Conservation (phyloP, 2,888 invertebrate species). For the Chloroclystis v-ata region DNA sequence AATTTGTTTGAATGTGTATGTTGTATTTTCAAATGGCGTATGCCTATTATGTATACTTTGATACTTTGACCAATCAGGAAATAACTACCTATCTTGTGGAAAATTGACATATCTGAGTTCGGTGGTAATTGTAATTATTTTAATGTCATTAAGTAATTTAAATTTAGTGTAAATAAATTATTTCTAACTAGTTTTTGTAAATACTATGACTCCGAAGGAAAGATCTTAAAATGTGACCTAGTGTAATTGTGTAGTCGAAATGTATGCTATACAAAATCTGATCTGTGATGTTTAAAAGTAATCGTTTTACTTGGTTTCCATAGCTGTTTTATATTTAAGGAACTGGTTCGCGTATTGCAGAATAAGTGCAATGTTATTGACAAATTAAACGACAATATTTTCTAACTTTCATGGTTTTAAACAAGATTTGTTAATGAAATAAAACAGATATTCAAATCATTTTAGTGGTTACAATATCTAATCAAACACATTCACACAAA, state of each 20-base stretch:
- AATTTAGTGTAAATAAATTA: constrained; percentile 32
- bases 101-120: no score
- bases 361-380: not conserved
- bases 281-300: constrained; percentile 30
- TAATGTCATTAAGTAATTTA: constrained; percentile 37
- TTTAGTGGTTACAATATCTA: no score
- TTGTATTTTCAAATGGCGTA: no score
- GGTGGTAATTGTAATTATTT: no score
- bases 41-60: no score
- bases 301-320: constrained; percentile 19
- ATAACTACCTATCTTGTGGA: no score
- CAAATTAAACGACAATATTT: not conserved
- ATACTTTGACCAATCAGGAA: no score
- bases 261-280: constrained; percentile 27
- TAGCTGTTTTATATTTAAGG: constrained; percentile 18
- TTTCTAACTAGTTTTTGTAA: constrained; percentile 37
- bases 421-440: no score
- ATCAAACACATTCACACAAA: no score
- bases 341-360: not conserved
- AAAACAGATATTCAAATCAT: no score
- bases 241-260: constrained; percentile 20
- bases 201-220: constrained; percentile 15
- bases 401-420: no score
- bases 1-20: no score
- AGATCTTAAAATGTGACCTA: constrained; percentile 9